These are phyloP conservation scores for Gortyna flavago DNA, from an alignment of 2,888 invertebrate species.

Conservation along the genomic window DNA sequence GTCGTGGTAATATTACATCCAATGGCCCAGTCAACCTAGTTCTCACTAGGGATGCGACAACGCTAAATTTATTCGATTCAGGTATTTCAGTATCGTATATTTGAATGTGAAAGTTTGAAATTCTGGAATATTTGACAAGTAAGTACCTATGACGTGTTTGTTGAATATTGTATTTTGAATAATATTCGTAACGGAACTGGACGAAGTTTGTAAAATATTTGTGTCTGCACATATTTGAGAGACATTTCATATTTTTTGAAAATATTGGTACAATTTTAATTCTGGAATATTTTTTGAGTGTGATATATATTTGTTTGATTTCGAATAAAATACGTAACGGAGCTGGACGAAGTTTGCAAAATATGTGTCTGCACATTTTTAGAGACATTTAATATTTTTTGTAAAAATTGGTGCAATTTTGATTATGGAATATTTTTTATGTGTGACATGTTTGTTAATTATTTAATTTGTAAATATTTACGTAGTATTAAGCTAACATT, in stretches of 20 bases:
- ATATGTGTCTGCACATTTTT: not conserved
- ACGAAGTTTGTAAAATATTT: not conserved
- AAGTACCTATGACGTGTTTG: constrained; percentile 9
- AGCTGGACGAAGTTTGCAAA: not conserved
- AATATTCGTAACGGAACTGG: not conserved
- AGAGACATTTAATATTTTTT: not conserved
- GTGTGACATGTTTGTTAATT: too few species aligned
- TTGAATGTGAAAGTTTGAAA: constrained; percentile 16
- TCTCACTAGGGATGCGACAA: constrained; percentile 37
- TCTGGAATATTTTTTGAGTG: constrained; percentile 33
- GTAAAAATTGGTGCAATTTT: too few species aligned
- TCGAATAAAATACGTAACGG: not conserved
- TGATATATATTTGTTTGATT: constrained; percentile 15
- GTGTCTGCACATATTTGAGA: not conserved
- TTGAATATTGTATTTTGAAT: constrained; percentile 33
- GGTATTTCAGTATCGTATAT: constrained; percentile 22
- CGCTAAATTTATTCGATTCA: constrained; percentile 35
- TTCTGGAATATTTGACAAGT: constrained; percentile 40
- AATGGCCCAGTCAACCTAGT: constrained; percentile 28
- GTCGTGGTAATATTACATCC: constrained; percentile 3
- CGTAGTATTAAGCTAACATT: too few species aligned
- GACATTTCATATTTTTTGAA: not conserved
- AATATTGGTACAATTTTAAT: not conserved
- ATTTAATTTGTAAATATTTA: too few species aligned
- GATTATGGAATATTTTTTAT: too few species aligned